Conservation (phyloP, 2,797 vertebrate genomes). For the Falco peregrinus region DNA sequence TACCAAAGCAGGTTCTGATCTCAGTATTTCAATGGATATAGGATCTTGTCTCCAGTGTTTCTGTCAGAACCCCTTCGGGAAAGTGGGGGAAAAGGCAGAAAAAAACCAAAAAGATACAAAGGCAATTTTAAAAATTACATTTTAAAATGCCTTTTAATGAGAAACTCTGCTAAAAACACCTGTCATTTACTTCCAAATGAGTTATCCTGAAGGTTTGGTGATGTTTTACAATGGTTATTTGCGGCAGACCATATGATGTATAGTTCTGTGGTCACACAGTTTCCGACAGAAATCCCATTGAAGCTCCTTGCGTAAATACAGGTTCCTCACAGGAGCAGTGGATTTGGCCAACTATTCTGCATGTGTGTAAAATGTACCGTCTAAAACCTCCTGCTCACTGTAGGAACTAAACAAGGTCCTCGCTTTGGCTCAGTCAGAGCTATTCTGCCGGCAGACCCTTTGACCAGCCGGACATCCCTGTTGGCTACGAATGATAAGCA, state of each 20-base stretch:
- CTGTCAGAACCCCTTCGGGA: neutral
- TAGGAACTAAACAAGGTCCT: neutral
- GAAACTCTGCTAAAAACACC: neutral
- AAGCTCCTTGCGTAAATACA: neutral
- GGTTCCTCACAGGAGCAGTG: neutral
- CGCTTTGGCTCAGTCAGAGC: neutral
- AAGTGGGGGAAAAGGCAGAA: neutral
- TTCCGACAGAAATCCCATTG: neutral
- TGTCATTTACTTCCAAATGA: neutral
- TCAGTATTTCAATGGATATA: neutral
- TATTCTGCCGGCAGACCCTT: neutral
- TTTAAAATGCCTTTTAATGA: conserved; percentile 27
- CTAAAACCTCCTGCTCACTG: neutral
- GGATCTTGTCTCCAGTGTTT: neutral
- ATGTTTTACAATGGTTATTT: neutral
- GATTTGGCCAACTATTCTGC: neutral
- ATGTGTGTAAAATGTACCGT: neutral
- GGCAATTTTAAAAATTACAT: neutral
- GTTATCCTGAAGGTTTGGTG: neutral
- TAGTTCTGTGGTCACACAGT: rapidly evolving
- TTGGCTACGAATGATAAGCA: neutral
- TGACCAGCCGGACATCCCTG: neutral
- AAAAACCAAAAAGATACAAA: neutral
- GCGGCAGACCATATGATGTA: too few species aligned
- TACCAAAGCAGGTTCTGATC: neutral